Percentiles rank a stretch among this genome's conserved stretches.
phyloP scores from a whole-genome alignment of 1,140 invertebrate species.

The Polypedilum vanderplanki region DNA sequence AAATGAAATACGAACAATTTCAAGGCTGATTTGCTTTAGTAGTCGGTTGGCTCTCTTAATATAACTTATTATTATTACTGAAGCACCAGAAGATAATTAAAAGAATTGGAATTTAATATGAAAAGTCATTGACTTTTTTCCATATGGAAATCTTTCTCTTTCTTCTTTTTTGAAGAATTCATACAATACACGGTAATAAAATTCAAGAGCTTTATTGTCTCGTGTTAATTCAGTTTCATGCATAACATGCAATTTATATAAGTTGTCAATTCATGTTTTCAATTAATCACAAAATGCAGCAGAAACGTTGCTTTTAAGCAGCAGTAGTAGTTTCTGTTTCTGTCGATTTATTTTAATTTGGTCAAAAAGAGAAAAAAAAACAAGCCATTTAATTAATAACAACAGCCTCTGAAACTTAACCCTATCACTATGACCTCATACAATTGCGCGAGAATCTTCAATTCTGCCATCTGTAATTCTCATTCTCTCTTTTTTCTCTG shows the following conservation, averaged over 20 bases:
- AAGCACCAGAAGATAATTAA: too few species aligned
- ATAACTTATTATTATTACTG: too few species aligned
- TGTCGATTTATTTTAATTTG: not conserved
- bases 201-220: not conserved
- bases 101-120: too few species aligned
- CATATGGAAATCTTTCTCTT: too few species aligned
- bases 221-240: not conserved
- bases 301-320: too few species aligned
- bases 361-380: not conserved
- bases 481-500: not conserved
- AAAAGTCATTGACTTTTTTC: too few species aligned
- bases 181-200: not conserved
- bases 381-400: not conserved
- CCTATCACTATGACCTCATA: not conserved
- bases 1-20: too few species aligned
- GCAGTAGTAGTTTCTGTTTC: too few species aligned
- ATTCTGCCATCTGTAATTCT: not conserved
- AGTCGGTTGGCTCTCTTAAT: too few species aligned
- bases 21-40: too few species aligned
- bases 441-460: not conserved
- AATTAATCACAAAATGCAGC: not conserved
- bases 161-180: too few species aligned
- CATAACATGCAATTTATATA: not conserved
- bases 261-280: not conserved
- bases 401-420: not conserved